A percentile compares a stretch with the other conserved stretches of the same genome.
Evolutionary conservation across 2,113 vertebrate genomes (phyloP).

Genomic region (Neomonachus schauinslandi): DNA sequence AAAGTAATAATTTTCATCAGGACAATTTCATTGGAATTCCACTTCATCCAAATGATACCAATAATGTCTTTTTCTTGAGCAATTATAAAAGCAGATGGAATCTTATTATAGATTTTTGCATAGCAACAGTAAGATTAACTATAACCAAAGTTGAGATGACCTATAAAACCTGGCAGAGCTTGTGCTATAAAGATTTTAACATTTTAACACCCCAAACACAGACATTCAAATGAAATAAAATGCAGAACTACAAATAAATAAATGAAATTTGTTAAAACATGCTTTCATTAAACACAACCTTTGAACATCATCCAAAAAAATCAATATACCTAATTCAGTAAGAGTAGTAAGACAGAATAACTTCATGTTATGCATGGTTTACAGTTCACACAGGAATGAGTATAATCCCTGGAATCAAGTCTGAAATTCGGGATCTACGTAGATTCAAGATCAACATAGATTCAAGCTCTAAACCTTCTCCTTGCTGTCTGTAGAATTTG

Average conservation of each 20-base stretch:
- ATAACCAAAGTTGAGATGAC: constrained; percentile 64
- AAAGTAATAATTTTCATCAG: constrained; percentile 49
- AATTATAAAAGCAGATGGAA: constrained; percentile 66
- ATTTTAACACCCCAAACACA: constrained; percentile 62
- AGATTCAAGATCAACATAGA: neutral
- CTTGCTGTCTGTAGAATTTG: neutral
- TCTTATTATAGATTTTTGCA: constrained; percentile 59
- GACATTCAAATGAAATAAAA: constrained; percentile 50
- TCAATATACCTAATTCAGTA: neutral
- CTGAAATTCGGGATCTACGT: neutral
- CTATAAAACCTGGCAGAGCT: constrained; percentile 65
- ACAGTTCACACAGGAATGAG: neutral
- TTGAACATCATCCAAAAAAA: neutral
- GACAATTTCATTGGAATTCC: constrained; percentile 50
- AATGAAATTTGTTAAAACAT: constrained; percentile 25
- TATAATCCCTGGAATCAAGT: neutral
- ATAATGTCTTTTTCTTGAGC: constrained; percentile 57
- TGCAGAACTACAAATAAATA: neutral
- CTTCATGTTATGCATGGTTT: neutral
- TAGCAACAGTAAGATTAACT: constrained; percentile 56
- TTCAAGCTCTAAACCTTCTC: neutral
- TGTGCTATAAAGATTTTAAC: constrained; percentile 56
- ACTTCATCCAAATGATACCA: constrained; percentile 46
- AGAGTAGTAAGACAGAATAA: neutral
- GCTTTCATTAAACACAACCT: constrained; percentile 50